Base-by-base conservation (phyloP, 2,797 vertebrate species). In the Microcaecilia unicolor region DNA sequence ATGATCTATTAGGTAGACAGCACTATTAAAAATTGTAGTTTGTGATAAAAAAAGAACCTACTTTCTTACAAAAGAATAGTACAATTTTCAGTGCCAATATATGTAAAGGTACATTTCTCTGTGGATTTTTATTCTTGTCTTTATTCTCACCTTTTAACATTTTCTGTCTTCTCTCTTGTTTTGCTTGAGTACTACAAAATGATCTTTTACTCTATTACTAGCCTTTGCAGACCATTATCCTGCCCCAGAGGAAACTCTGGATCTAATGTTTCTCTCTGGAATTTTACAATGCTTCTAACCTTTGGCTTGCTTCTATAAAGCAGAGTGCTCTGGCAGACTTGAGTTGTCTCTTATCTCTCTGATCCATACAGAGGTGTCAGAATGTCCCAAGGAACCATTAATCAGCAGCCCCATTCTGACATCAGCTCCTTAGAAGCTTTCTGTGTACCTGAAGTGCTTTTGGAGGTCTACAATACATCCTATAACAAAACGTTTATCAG, bases 321-420 rank as follows among this genome's bases (percentile, higher is more conserved):
- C 19, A 13, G 31, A 34, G 49, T 37, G 51, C 46, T 51, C 40
- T 17, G 53, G 39, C 50, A 58, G 55, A 27, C 37, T 37, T 29
- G 1, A 2, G 22, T 38, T 41, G 45, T 43, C 51, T 84, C 51
- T 72, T 69, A 68, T 74, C 69, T 74, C 53, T 61, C 40, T 52
- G 51, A 74, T 80, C 58, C 62, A 52, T 46, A 55, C 46, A 48
- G 57, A 73, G 60, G 76, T 83, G 76, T 79, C 76, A 64, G 60
- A 52, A 56, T 44, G 46, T 72, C 64, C 61, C 28, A 48, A 46
- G 51, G 61, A 71, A 39, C 53, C 58, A 78, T 78, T 73, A 55
- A 81, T 81, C 80, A 81, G 53, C 5, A 34, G 13, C 16, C 42
- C 10, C 28, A 13, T 48, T 36, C 65, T 56, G 63, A 74, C 64